Base-by-base conservation (phyloP, 2,797 vertebrate species). In the Darevskia mixta region DNA sequence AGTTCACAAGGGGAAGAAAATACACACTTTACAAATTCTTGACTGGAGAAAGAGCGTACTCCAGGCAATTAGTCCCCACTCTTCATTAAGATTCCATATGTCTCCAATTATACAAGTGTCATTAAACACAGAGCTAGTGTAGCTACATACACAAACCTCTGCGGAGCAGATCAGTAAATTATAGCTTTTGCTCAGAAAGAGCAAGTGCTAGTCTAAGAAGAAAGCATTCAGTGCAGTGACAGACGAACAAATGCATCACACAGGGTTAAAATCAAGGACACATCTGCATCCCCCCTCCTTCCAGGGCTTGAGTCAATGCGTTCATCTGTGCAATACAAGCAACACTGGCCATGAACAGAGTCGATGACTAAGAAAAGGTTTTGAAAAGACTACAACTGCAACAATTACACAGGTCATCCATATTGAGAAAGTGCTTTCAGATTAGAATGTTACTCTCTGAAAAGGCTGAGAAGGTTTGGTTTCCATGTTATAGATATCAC, bases 31-130 rank as follows among this genome's bases (percentile, higher is more conserved):
- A 90, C 69, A 90, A 38, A 87, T 87, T 90, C 86, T 87, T 90
- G 67, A 84, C 66, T 84, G 86, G 61, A 84, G 69, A 87, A 87
- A 85, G 35, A 87, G 78, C 78, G 77, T 85, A 81, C 82, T 87
- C 77, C 38, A 77, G 78, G 64, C 89, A 87, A 84, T 87, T 90
- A 87, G 71, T 81, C 61, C 77, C 82, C 82, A 87, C 82, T 64
- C 71, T 87, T 90, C 89, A 90, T 85, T 90, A 90, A 87, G 86
- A 87, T 87, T 90, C 77, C 89, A 87, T 87, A 85, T 87, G 89
- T 80, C 77, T 81, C 71, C 84, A 90, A 84, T 90, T 90, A 87
- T 90, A 75, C 69, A 90, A 83, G 82, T 90, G 89, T 85, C 86
- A 85, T 87, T 90, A 81, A 84, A 85, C 86, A 84, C 86, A 76